Evolutionary conservation across 2,113 vertebrate species (phyloP), one percentile per base, ranked within the genome.

Genomic region (Halcyon senegalensis): DNA sequence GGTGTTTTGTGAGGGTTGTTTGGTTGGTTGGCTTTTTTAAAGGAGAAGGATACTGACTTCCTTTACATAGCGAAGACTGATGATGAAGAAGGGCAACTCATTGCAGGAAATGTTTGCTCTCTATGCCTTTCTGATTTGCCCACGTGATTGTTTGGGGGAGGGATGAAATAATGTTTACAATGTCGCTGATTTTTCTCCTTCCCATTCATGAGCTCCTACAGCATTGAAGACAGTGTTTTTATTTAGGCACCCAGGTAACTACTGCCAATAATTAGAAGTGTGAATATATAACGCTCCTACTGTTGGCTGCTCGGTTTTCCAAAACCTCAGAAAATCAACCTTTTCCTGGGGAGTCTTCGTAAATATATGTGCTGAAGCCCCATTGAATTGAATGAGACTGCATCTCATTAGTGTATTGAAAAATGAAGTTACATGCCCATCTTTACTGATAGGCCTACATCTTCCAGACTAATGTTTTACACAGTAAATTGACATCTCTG

Each of bases 1-100:
- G 67, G 7, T 35, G 31, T 35, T 75, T 41, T 50, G 25, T 31
- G 11, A 12, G 2, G 0, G 0, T 39, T 28, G 27, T 27, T 27
- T 53, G 51, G 51, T 18, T 50, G 19, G 46, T 19, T 35, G 35
- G 35, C 19, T 46, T 77, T 62, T 59, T 74, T 37, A 18, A 46
- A 35, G 17, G 11, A 11, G 6, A 3, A 4, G 11, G 10, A 10
- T 30, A 10, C 7, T 20, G 17, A 30, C 12, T 72, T 63, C 37
- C 10, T 43, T 84, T 37, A 24, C 5, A 3, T 5, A 25, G 18
- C 23, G 43, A 51, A 64, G 43, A 28, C 33, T 18, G 13, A 3
- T 56, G 16, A 27, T 79, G 73, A 67, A 66, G 37, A 44, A 60
- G 30, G 11, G 30, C 48, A 82, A 11, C 5, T 72, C 18, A 4